These are phyloP conservation scores for Phrynosoma blainvillii DNA, from an alignment of 2,113 vertebrate species.

Conservation along the genomic window DNA sequence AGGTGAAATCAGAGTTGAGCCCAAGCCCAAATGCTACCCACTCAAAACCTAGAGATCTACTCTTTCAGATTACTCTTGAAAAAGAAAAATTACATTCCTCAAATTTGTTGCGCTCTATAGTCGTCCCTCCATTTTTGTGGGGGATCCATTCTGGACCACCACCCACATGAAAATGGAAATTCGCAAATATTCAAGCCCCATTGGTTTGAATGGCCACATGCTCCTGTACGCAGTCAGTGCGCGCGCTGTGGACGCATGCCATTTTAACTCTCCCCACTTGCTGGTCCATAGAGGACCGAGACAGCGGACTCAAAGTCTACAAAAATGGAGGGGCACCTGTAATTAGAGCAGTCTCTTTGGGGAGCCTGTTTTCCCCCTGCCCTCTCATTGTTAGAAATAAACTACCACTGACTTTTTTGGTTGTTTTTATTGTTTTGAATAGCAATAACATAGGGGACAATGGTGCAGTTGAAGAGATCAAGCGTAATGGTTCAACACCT, in stretches of 20 bases:
- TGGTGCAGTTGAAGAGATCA: slow-evolving; percentile 44
- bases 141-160: neutral
- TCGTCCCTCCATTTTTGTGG: neutral
- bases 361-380: neutral
- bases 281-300: too few species aligned
- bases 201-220: too few species aligned
- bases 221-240: too few species aligned
- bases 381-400: neutral
- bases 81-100: neutral
- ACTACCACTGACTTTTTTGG: neutral
- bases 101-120: neutral
- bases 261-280: too few species aligned
- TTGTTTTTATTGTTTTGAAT: slow-evolving; percentile 35
- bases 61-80: neutral
- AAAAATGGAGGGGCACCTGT: too few species aligned
- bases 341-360: too few species aligned
- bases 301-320: too few species aligned
- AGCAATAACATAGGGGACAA: slow-evolving; percentile 59
- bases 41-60: neutral
- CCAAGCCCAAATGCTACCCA: neutral
- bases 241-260: too few species aligned
- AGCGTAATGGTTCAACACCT: slow-evolving; percentile 52
- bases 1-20: too few species aligned
- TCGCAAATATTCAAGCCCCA: too few species aligned
- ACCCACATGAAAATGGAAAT: too few species aligned